Base-by-base conservation (phyloP, 2,888 invertebrate species). In the Plebejus argus region DNA sequence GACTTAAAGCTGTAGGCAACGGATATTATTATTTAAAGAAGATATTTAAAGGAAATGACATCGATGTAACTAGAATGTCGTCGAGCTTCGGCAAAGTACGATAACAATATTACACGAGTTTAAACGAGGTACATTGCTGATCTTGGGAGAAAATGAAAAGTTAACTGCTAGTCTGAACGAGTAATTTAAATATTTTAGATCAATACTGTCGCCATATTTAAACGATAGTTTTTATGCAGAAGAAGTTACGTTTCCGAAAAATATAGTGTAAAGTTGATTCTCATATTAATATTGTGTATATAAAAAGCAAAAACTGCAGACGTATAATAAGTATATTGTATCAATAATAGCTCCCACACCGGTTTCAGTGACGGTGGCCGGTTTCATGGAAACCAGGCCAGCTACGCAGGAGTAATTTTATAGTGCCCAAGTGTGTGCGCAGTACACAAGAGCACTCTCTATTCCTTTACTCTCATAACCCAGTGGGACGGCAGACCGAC, bases 141-240 rank as follows among this genome's bases (percentile, higher is more conserved):
- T 74, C 74, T 74, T 74, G 23, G n/a, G 74, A 74, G 74, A 74
- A 74, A 74, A 74, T 74, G 74, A 49, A 74, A 74, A 53, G 74
- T 74, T 74, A 74, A 74, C 74, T 74, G 49, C 74, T 74, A 74
- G 74, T 72, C 72, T 53, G 74, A 74, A 74, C 74, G 28, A 74
- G 74, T 74, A 74, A 74, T 74, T 53, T 74, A 53, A 74, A 74
- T 74, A 74, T 74, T 33, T 28, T 28, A 74, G 74, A 74, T 74
- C 53, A 53, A 74, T 53, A 74, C 28, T 3, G 18, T 74, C 74
- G 53, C 23, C 28, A 18, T 49, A 28, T 49, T 39, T 20, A 39
- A 33, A 23, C 7, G 15, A 66, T 15, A 15, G 28, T 66, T 66
- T 61, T 66, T 15, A 15, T 33, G 66, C 1, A 5, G 28, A 5